Base-by-base conservation (phyloP, 2,888 invertebrate species). In the Onthophagus sagittarius region DNA sequence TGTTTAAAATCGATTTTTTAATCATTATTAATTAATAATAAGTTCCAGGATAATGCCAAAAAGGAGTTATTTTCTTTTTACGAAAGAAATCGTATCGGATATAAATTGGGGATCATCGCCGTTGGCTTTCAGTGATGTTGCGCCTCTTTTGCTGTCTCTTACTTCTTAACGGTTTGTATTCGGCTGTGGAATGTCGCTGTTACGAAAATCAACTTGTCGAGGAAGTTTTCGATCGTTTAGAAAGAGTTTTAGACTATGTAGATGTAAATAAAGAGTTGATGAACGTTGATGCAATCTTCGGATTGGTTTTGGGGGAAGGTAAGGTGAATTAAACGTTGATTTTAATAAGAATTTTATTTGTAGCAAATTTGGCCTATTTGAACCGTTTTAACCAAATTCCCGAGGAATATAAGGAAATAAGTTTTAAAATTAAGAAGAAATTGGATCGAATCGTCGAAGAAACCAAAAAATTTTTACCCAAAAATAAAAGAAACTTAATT, bases 281-380 rank as follows among this genome's bases (percentile, higher is more conserved):
- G 80, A 85, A 85, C 77, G 72, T 83, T 1, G 85, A 86, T 75
- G 82, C 81, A 5, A 77, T 82, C 63, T 83, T 84, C 32, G 85
- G 85, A 5, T 75, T 85, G 5, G 81, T 83, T 14, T 77, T 86
- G 6, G 81, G 81, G 0, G 78, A 85, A 82, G 85, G 86, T 86
- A 80, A 76, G 69, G 23, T 53, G 6, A 9, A 9, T 53, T 53
- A 53, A 53, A 13, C 0, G 15, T 4, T n/a, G 6, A 63, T 63
- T 63, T 53, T 5, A 63, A 13, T 3, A 69, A 7, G 9, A 72
- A 15, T 73, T 11, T n/a, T 70, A n/a, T n/a, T 15, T 53, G 31
- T 70, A 73, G 70, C 62, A 2, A 33, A 63, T 15, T 4, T 71
- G 15, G 5, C 23, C 2, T 23, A 63, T n/a, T 15, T 71, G 63